Evolutionary conservation across 2,113 vertebrate genomes (phyloP).

Genomic region (Tachuris rubrigastra): DNA sequence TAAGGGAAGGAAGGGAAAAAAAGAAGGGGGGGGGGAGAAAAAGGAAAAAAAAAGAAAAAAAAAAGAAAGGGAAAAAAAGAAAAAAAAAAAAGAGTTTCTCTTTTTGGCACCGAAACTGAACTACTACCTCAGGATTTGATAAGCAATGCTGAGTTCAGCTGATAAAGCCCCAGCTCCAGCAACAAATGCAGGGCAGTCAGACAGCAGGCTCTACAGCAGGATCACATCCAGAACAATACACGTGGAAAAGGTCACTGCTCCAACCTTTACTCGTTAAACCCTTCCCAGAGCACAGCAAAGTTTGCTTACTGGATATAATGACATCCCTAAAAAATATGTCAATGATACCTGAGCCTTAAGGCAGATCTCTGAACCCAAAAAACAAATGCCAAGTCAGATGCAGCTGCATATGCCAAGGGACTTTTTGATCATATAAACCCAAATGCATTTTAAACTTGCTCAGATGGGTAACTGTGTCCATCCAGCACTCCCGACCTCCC

Average conservation of each 20-base stretch:
- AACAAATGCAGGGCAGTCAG: not conserved
- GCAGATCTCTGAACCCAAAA: not conserved
- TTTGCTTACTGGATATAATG: not conserved
- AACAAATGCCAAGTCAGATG: not conserved
- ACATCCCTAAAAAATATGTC: not conserved
- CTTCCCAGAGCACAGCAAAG: not conserved
- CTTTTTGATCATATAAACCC: not conserved
- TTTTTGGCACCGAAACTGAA: not conserved
- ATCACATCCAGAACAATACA: not conserved
- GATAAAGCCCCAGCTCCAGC: not conserved
- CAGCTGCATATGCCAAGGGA: not conserved
- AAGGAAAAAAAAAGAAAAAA: not conserved
- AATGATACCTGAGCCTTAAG: not conserved
- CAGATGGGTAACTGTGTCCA: not conserved
- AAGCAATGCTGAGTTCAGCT: constrained; percentile 11
- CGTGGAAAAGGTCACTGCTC: constrained; percentile 10
- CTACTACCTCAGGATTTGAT: not conserved
- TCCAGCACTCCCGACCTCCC: not conserved
- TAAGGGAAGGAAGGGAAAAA: not conserved
- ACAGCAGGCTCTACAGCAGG: not conserved
- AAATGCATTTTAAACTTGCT: not conserved
- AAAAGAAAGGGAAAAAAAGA: not conserved
- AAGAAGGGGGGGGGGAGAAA: accelerated
- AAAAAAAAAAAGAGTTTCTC: not conserved
- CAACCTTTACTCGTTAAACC: constrained; percentile 32